phyloP scores from a whole-genome alignment of 2,888 invertebrate genomes.

The Pyrrhosoma nymphula region DNA sequence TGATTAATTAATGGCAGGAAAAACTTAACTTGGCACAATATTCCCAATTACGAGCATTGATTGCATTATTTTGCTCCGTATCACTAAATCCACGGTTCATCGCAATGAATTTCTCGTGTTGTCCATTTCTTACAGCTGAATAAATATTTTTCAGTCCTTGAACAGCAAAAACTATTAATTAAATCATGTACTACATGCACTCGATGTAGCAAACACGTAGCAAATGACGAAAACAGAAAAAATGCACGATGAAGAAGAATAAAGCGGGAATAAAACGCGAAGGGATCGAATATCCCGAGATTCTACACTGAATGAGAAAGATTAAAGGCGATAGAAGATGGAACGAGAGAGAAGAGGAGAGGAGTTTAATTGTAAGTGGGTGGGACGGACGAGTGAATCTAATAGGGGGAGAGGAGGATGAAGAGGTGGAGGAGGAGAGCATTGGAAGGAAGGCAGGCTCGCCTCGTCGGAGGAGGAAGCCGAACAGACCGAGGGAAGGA shows the following conservation, averaged over 20 bases:
- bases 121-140: too few relatives aligned
- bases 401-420: not conserved
- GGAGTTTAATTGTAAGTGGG: conserved; percentile 17
- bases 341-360: not conserved
- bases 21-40: too few relatives aligned
- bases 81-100: too few relatives aligned
- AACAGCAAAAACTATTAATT: too few relatives aligned
- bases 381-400: not conserved
- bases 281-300: not conserved
- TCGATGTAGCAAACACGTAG: too few relatives aligned
- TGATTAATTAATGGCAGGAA: too few relatives aligned
- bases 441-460: not conserved
- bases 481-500: not conserved
- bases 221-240: not conserved
- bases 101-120: too few relatives aligned
- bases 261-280: not conserved
- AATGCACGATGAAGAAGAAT: not conserved
- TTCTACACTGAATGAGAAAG: not conserved
- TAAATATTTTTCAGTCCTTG: too few relatives aligned
- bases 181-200: too few relatives aligned
- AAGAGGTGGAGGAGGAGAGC: not conserved
- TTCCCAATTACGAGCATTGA: too few relatives aligned
- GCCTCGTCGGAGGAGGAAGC: conserved; percentile 8
- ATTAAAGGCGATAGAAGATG: not conserved
- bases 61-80: too few relatives aligned